Evolutionary conservation across 2,797 vertebrate genomes (phyloP), one percentile per base, ranked within the genome.

Genomic region (Gambelia wislizenii): DNA sequence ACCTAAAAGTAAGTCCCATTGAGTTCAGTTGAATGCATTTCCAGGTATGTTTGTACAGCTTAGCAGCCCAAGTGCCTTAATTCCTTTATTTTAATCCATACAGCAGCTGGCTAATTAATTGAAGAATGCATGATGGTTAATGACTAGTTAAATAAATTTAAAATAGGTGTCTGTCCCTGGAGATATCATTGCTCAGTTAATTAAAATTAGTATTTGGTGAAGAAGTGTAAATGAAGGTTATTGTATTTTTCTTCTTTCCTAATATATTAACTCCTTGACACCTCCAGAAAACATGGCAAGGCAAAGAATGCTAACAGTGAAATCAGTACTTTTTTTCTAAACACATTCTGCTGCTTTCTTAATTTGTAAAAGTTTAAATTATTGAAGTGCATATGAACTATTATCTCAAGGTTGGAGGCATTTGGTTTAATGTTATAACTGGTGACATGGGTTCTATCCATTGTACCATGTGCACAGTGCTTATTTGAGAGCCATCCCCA

Each of bases 61-160:
- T 54, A 39, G 22, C 20, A 12, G 30, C 44, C 44, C 8, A 16
- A 54, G 22, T 93, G 95, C 94, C 91, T 93, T 94, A 96, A 95
- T 95, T 96, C 85, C 93, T 92, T 91, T 91, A 94, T 93, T 96
- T 69, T 90, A 86, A 77, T 90, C 30, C 91, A 94, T 91, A 47
- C 95, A 87, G 91, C 92, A 84, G 95, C 93, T 93, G 86, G 85
- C 90, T 96, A 96, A 96, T 96, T 96, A 96, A 96, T 95, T 96
- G 92, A 94, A 95, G 91, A 92, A 95, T 74, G 74, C 85, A 79
- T 90, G 93, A 95, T 86, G 95, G 87, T 91, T 95, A 93, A 94
- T 96, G 92, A 95, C 69, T 95, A 92, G 91, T 94, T 96, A 96
- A 96, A 95, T 94, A 96, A 94, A 95, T 96, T 94, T 95, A 94